Conservation (phyloP, 2,113 vertebrate species). For the Nannospalax galili region DNA sequence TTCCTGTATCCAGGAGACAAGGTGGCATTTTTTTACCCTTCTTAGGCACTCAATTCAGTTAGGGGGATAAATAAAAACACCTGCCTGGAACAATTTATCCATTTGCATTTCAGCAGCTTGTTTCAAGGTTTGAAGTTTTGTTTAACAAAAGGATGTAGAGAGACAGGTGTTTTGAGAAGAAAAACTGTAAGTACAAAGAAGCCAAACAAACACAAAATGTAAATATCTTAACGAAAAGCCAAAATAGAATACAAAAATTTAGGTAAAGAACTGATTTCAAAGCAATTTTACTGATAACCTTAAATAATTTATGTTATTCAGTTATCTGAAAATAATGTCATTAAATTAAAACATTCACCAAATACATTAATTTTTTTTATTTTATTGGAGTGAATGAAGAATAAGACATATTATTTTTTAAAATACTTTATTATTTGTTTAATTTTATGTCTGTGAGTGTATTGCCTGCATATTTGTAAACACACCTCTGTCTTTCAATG, state of each 20-base stretch:
- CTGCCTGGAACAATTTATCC: conserved; percentile 37
- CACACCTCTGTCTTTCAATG: too few species aligned
- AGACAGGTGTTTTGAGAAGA: conserved; percentile 2
- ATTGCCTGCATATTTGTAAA: too few species aligned
- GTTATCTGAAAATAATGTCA: background rate
- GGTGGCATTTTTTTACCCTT: background rate
- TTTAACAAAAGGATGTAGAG: conserved; percentile 46
- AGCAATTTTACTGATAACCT: background rate
- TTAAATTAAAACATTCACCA: conserved; percentile 10
- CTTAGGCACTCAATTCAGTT: conserved; percentile 25
- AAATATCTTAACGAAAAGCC: conserved; percentile 59
- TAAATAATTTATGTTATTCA: background rate
- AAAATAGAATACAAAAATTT: background rate
- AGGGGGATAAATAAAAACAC: conserved; percentile 65
- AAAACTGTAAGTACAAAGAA: conserved; percentile 25
- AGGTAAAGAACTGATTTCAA: background rate
- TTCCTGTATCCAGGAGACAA: conserved; percentile 44
- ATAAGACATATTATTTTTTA: too few species aligned
- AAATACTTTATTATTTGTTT: too few species aligned
- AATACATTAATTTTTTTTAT: background rate
- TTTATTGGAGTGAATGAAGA: background rate
- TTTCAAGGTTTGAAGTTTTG: conserved; percentile 54
- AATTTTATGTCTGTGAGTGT: too few species aligned
- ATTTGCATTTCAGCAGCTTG: conserved; percentile 55
- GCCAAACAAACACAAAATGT: conserved; percentile 8